A percentile compares a stretch with the other conserved stretches of the same genome.
Conservation (phyloP, 2,888 invertebrate species). For the Trisateles emortualis region DNA sequence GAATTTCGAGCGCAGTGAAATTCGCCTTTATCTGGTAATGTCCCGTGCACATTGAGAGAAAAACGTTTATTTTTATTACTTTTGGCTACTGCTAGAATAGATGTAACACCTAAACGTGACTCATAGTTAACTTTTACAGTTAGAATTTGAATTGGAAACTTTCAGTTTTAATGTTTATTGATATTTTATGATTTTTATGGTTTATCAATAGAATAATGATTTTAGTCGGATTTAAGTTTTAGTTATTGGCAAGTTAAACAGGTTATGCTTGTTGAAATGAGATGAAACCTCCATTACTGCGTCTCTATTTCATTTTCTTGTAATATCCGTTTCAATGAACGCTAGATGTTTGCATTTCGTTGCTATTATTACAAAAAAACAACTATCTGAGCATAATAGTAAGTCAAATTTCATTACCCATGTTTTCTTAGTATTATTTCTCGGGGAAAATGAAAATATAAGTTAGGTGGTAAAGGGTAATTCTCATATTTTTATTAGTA, state of each 20-base stretch:
- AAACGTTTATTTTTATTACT: slow-evolving; percentile 61
- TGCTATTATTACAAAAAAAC: too few relatives aligned
- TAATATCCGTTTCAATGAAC: too few relatives aligned
- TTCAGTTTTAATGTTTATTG: slow-evolving; percentile 40
- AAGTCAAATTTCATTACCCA: too few relatives aligned
- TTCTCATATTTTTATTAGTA: too few relatives aligned
- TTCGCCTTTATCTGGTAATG: slow-evolving; percentile 50
- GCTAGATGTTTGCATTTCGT: too few relatives aligned
- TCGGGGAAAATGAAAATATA: too few relatives aligned
- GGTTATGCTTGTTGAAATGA: slow-evolving; percentile 2
- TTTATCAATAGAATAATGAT: slow-evolving; percentile 10
- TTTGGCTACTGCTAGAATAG: slow-evolving; percentile 44
- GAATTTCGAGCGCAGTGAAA: slow-evolving; percentile 36
- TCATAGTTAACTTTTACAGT: slow-evolving; percentile 49
- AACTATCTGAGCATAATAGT: too few relatives aligned
- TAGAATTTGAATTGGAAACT: slow-evolving; percentile 46
- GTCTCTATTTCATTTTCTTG: too few relatives aligned
- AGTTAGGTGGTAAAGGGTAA: too few relatives aligned
- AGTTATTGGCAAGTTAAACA: slow-evolving; percentile 1
- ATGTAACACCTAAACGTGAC: slow-evolving; percentile 58
- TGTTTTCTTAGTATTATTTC: too few relatives aligned
- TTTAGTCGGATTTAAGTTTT: slow-evolving; percentile 1
- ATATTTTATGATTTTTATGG: slow-evolving; percentile 37
- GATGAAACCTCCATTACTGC: not conserved
- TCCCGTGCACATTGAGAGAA: slow-evolving; percentile 48